Evolutionary conservation across 2,888 invertebrate species (phyloP).

Genomic region (Drosophila atroscutellata): DNA sequence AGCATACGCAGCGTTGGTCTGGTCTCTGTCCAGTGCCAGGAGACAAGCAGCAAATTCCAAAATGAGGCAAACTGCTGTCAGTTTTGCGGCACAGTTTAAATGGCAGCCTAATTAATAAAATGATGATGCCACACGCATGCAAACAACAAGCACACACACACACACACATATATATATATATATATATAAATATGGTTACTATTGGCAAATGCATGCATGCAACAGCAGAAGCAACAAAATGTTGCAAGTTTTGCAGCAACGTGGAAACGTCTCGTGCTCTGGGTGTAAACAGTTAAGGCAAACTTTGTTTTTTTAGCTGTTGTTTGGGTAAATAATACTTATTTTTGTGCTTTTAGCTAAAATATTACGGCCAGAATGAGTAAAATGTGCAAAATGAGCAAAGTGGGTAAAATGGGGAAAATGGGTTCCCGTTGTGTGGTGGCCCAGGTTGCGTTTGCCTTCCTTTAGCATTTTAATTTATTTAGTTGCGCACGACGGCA

Average conservation of each 20-base stretch:
- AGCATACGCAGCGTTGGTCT: constrained; percentile 45
- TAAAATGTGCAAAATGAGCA: neutral
- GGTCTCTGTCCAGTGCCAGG: neutral
- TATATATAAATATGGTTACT: neutral
- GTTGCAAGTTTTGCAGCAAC: constrained; percentile 27
- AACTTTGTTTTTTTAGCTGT: constrained; percentile 37
- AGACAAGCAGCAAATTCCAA: neutral
- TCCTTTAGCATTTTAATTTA: constrained; percentile 77
- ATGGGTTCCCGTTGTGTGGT: neutral
- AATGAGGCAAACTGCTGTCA: neutral
- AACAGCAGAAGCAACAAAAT: constrained; percentile 16
- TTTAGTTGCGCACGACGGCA: constrained; percentile 69
- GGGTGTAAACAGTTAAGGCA: constrained; percentile 45
- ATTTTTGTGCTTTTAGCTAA: constrained; percentile 61
- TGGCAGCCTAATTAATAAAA: constrained; percentile 83
- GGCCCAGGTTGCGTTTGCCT: constrained; percentile 31
- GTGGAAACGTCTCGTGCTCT: constrained; percentile 35
- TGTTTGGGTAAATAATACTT: constrained; percentile 49
- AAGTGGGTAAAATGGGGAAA: constrained; percentile 5
- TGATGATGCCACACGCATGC: constrained; percentile 40
- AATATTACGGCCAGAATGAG: constrained; percentile 44
- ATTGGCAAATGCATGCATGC: constrained; percentile 8
- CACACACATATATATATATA: neutral
- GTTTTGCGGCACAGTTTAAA: constrained; percentile 66
- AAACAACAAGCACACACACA: constrained; percentile 2